These are phyloP conservation scores for Scaptomyza cyrtandrae DNA, from an alignment of 2,888 invertebrate genomes.

Conservation along the genomic window DNA sequence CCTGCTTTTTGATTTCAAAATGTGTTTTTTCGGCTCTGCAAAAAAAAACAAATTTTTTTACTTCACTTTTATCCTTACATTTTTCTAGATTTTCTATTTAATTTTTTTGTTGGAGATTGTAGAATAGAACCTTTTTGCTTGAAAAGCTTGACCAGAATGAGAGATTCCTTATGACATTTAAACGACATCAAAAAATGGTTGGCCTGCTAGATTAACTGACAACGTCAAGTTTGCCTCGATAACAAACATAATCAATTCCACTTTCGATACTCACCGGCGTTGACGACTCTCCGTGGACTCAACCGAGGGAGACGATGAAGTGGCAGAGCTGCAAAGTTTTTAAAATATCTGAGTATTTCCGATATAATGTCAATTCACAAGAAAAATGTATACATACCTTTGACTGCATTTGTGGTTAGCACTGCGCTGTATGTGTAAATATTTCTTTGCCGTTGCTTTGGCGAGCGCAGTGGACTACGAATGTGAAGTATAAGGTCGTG, in stretches of 20 bases:
- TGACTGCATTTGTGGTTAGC: conserved; percentile 11
- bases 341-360: not conserved
- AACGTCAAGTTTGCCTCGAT: conserved; percentile 26
- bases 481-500: not conserved
- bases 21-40: conserved; percentile 14
- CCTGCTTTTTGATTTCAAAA: conserved; percentile 20
- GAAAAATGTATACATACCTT: conserved; percentile 41
- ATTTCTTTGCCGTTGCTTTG: conserved; percentile 26
- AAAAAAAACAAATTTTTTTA: conserved; percentile 16
- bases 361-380: not conserved
- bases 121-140: conserved; percentile 42
- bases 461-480: conserved; percentile 24
- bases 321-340: conserved; percentile 8
- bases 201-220: conserved; percentile 45
- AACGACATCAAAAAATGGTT: conserved; percentile 4
- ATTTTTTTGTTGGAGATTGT: conserved; percentile 10
- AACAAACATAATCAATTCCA: conserved; percentile 1
- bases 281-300: conserved; percentile 34
- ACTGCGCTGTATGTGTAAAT: conserved; percentile 27
- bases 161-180: conserved; percentile 46
- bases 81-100: conserved; percentile 30
- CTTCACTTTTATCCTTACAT: conserved; percentile 44
- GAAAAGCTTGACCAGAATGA: conserved; percentile 48
- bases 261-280: conserved; percentile 46
- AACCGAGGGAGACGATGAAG: not conserved